Evolutionary conservation across 2,888 invertebrate genomes (phyloP).

Genomic region (Dryomyza anilis): DNA sequence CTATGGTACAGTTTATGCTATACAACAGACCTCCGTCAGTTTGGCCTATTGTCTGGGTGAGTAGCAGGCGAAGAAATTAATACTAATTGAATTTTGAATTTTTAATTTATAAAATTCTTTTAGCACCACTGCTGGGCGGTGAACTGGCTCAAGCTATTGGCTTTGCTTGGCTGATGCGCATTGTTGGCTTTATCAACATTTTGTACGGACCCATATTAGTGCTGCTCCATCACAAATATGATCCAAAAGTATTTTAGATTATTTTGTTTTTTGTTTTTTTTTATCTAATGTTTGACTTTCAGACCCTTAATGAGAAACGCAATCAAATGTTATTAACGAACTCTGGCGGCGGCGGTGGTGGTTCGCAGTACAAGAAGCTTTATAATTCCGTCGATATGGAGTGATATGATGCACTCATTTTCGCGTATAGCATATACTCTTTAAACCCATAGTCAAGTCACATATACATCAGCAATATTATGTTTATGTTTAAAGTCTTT

Average conservation of each 20-base stretch:
- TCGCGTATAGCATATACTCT: no score
- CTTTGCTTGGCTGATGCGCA: conserved; percentile 76
- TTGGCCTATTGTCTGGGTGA: conserved; percentile 78
- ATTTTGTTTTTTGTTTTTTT: conserved; percentile 1
- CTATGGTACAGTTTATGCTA: conserved; percentile 81
- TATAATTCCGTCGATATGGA: conserved; percentile 57
- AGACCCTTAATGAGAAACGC: conserved; percentile 50
- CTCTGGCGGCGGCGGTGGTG: conserved; percentile 43
- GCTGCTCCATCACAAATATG: conserved; percentile 51
- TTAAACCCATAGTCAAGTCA: no score
- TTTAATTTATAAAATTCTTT: background rate
- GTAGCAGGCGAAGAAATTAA: background rate
- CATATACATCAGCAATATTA: no score
- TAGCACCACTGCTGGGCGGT: conserved; percentile 78
- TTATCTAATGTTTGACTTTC: background rate
- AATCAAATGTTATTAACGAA: conserved; percentile 53
- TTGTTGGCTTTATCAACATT: conserved; percentile 73
- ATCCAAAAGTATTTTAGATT: conserved; percentile 52
- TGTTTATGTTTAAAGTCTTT: no score
- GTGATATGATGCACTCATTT: conserved; percentile 30
- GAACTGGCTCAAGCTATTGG: conserved; percentile 72
- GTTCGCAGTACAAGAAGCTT: conserved; percentile 55
- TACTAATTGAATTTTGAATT: background rate
- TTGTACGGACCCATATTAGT: conserved; percentile 71
- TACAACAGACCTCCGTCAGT: conserved; percentile 82